These are phyloP conservation scores for Chaetops frenatus DNA, from an alignment of 2,113 vertebrate species.

Conservation along the genomic window DNA sequence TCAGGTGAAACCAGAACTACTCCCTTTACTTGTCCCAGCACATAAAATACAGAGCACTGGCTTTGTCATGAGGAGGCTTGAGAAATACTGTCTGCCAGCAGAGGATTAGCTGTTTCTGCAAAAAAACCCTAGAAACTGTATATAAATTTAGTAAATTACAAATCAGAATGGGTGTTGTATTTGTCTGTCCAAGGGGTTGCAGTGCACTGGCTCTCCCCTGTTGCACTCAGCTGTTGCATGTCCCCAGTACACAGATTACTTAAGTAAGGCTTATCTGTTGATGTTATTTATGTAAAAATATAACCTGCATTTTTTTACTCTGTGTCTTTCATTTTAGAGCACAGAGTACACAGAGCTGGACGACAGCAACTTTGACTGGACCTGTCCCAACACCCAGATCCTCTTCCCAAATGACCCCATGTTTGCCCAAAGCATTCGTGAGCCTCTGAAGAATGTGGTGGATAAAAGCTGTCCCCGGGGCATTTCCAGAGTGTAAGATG, in stretches of 20 bases:
- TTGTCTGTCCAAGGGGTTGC: background rate
- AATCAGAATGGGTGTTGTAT: background rate
- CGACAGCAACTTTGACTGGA: conserved; percentile 97
- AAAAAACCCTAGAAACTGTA: background rate
- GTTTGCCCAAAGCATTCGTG: conserved; percentile 89
- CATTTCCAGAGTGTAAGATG: conserved; percentile 73
- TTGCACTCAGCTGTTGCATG: background rate
- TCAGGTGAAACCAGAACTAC: background rate
- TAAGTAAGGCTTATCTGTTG: background rate
- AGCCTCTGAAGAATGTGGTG: conserved; percentile 93
- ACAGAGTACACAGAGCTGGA: conserved; percentile 85
- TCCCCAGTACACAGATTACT: background rate
- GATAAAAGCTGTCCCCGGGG: conserved; percentile 93
- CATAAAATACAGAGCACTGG: background rate
- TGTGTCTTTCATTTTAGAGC: conserved; percentile 58
- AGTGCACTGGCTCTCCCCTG: background rate
- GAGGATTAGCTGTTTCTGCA: background rate
- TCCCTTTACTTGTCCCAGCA: background rate
- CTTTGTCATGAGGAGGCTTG: background rate
- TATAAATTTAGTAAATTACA: background rate
- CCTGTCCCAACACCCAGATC: conserved; percentile 95
- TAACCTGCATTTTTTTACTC: background rate
- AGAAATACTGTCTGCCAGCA: background rate
- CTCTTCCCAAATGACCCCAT: conserved; percentile 92
- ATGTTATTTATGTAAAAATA: background rate